A percentile compares a stretch with the other conserved stretches of the same genome.
Evolutionary conservation across 2,113 vertebrate species (phyloP).

Genomic region (Todiramphus chloris): DNA sequence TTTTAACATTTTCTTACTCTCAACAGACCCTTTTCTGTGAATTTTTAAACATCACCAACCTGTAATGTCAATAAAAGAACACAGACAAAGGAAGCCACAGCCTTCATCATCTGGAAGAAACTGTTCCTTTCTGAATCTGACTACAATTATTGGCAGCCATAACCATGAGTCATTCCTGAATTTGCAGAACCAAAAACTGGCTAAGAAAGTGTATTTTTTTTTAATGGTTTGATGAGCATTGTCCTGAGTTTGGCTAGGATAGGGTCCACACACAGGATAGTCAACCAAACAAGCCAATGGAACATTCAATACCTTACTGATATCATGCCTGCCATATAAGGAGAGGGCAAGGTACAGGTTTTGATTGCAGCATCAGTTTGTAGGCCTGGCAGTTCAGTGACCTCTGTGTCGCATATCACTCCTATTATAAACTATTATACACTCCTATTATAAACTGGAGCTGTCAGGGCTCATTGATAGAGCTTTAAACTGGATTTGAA

Average conservation of each 20-base stretch:
- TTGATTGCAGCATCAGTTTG: background rate
- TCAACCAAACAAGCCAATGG: background rate
- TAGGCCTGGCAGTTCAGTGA: background rate
- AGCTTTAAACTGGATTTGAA: too few species aligned
- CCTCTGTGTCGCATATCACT: too few species aligned
- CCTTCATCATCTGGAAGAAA: background rate
- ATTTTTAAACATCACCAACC: background rate
- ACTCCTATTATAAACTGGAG: too few species aligned
- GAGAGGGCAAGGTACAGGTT: background rate
- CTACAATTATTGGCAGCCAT: background rate
- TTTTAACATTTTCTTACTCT: background rate
- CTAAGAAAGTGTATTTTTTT: constrained; percentile 18
- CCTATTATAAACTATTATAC: background rate
- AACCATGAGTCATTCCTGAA: background rate
- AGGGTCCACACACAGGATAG: background rate
- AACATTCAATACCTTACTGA: background rate
- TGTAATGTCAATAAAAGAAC: background rate
- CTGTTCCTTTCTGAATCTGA: constrained; percentile 1
- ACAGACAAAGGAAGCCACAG: background rate
- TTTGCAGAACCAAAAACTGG: constrained; percentile 24
- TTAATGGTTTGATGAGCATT: background rate
- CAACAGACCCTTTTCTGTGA: background rate
- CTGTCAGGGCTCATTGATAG: too few species aligned
- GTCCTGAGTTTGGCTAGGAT: background rate
- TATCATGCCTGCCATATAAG: background rate